phyloP scores from a whole-genome alignment of 1,140 invertebrate genomes.

The Drosophila mauritiana region DNA sequence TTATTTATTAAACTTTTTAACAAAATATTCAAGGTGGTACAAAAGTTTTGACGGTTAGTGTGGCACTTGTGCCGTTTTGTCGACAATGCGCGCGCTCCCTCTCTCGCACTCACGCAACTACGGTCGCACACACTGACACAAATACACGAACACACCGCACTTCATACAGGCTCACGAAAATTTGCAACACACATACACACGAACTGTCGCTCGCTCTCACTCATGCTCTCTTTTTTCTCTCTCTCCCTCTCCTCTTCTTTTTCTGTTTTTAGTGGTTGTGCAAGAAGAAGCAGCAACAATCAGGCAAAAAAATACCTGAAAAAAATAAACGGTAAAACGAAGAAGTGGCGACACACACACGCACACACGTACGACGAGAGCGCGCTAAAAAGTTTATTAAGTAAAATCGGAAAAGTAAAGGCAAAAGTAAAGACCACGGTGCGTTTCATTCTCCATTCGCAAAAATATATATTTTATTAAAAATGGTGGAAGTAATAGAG shows the following conservation, averaged over 20 bases:
- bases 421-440: conserved; percentile 41
- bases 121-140: conserved; percentile 45
- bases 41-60: conserved; percentile 55
- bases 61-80: conserved; percentile 79
- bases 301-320: conserved; percentile 81
- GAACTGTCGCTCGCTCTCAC: conserved; percentile 52
- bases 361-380: conserved; percentile 47
- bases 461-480: conserved; percentile 63
- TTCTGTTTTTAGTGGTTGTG: conserved; percentile 82
- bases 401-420: conserved; percentile 69
- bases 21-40: conserved; percentile 10
- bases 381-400: conserved; percentile 80
- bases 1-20: neutral
- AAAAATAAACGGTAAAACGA: conserved; percentile 84
- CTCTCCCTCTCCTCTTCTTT: conserved; percentile 63
- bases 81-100: conserved; percentile 76
- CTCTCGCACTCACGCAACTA: conserved; percentile 71
- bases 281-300: conserved; percentile 82
- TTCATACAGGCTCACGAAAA: conserved; percentile 46
- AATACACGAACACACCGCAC: conserved; percentile 9
- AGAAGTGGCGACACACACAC: conserved; percentile 78
- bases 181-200: conserved; percentile 63
- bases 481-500: conserved; percentile 84
- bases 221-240: conserved; percentile 57
- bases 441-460: conserved; percentile 55